Evolutionary conservation across 92 coral and sea anemone species (phyloP).

Genomic region (Anthopleura xanthogrammica): DNA sequence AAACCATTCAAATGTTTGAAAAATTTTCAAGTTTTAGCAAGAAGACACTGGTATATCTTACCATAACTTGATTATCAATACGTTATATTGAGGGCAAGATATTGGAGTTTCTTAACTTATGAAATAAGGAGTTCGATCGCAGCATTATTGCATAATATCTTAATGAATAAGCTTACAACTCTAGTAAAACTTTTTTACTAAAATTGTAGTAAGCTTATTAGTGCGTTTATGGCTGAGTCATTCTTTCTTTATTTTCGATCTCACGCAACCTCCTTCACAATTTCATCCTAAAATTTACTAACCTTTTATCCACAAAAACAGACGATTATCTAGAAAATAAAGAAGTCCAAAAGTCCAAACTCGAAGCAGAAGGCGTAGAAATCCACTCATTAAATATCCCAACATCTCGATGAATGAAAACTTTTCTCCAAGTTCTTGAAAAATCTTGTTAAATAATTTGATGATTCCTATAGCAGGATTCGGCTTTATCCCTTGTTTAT

Average conservation of each 20-base stretch:
- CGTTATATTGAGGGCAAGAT: too few relatives aligned
- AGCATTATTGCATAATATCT: background rate
- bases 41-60: too few relatives aligned
- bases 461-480: background rate
- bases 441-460: background rate
- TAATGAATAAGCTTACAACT: too few relatives aligned
- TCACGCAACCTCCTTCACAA: background rate
- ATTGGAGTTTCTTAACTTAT: background rate
- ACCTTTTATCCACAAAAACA: constrained; percentile 30
- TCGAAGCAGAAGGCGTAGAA: constrained; percentile 6
- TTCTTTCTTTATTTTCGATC: background rate
- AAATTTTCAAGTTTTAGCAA: too few relatives aligned
- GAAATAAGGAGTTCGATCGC: background rate
- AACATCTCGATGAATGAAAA: background rate
- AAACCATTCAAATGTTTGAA: too few relatives aligned
- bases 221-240: background rate
- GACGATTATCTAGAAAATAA: constrained; percentile 16
- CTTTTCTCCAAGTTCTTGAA: background rate
- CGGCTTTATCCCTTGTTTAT: background rate
- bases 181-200: too few relatives aligned
- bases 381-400: constrained; percentile 6
- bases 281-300: background rate
- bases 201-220: background rate
- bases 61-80: too few relatives aligned
- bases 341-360: constrained; percentile 26